phyloP scores from a whole-genome alignment of 2,797 vertebrate species.

The Odontamblyopus rebecca region DNA sequence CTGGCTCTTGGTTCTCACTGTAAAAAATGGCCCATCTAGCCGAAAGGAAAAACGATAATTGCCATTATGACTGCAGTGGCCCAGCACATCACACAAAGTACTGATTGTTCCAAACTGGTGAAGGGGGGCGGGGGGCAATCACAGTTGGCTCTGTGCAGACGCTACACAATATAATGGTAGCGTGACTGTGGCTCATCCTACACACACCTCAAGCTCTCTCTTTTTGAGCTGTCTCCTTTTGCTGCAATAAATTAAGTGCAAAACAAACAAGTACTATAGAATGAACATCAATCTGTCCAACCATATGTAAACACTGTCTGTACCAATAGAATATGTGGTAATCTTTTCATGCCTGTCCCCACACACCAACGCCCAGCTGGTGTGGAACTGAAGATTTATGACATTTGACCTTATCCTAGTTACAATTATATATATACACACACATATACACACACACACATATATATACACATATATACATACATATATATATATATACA shows the following conservation, averaged over 20 bases:
- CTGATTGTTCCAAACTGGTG: slow-evolving; percentile 59
- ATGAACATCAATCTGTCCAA: slow-evolving; percentile 53
- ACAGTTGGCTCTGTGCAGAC: slow-evolving; percentile 64
- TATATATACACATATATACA: no score
- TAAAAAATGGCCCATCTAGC: slow-evolving; percentile 53
- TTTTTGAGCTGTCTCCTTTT: slow-evolving; percentile 35
- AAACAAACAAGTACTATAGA: slow-evolving; percentile 62
- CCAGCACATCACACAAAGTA: slow-evolving; percentile 62
- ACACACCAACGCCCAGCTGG: slow-evolving; percentile 56
- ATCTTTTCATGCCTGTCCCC: slow-evolving; percentile 62
- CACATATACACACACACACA: no score
- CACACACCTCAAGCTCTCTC: slow-evolving; percentile 34
- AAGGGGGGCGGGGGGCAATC: slow-evolving; percentile 46
- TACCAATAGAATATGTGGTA: slow-evolving; percentile 50
- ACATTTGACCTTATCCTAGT: slow-evolving; percentile 59
- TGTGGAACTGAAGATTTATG: slow-evolving; percentile 50
- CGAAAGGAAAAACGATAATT: slow-evolving; percentile 60
- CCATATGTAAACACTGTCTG: slow-evolving; percentile 62
- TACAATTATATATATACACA: slow-evolving; percentile 49
- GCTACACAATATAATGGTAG: slow-evolving; percentile 67
- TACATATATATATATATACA: no score
- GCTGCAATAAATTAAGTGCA: slow-evolving; percentile 54
- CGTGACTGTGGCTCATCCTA: slow-evolving; percentile 63
- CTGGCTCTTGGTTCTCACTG: slow-evolving; percentile 48
- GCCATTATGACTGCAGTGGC: slow-evolving; percentile 63